A percentile compares a stretch with the other conserved stretches of the same genome.
Evolutionary conservation across 92 coral and sea anemone species (phyloP).

Genomic region (Parazoanthus swiftii): DNA sequence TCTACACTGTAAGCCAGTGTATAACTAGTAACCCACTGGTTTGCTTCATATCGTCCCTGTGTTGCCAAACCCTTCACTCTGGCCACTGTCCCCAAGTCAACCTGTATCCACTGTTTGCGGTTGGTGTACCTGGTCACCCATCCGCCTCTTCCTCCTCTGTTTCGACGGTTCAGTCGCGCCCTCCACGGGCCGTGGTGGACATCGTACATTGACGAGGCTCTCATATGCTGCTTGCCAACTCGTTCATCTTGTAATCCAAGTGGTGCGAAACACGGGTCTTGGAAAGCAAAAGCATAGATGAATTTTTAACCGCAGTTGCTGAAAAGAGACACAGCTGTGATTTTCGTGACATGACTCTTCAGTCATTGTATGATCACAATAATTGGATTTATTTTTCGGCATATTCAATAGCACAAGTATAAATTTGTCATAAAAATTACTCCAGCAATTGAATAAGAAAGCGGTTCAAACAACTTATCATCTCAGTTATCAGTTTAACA

Average conservation of each 20-base stretch:
- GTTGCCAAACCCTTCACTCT: slow-evolving; percentile 58
- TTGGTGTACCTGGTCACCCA: slow-evolving; percentile 51
- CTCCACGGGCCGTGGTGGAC: slow-evolving; percentile 56
- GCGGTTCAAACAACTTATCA: too few species aligned
- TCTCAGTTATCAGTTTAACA: too few species aligned
- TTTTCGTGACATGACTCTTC: too few species aligned
- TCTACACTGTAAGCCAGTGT: slow-evolving; percentile 45
- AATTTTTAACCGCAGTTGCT: too few species aligned
- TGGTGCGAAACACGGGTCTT: slow-evolving; percentile 55
- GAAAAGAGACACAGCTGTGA: too few species aligned
- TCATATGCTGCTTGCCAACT: slow-evolving; percentile 51
- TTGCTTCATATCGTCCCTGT: slow-evolving; percentile 65
- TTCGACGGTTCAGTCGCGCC: slow-evolving; percentile 56
- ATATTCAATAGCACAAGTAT: too few species aligned
- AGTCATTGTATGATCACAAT: too few species aligned
- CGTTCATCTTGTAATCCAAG: slow-evolving; percentile 72
- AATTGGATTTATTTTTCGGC: too few species aligned
- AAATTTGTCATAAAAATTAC: too few species aligned
- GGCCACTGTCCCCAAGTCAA: slow-evolving; percentile 50
- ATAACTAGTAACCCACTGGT: slow-evolving; percentile 56
- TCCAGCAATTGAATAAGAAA: too few species aligned
- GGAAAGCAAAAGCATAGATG: background rate
- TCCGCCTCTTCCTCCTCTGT: slow-evolving; percentile 56
- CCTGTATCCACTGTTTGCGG: slow-evolving; percentile 60
- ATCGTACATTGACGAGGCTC: slow-evolving; percentile 65